Base-by-base conservation (phyloP, 2,797 vertebrate species). In the Otolemur crassicaudatus region DNA sequence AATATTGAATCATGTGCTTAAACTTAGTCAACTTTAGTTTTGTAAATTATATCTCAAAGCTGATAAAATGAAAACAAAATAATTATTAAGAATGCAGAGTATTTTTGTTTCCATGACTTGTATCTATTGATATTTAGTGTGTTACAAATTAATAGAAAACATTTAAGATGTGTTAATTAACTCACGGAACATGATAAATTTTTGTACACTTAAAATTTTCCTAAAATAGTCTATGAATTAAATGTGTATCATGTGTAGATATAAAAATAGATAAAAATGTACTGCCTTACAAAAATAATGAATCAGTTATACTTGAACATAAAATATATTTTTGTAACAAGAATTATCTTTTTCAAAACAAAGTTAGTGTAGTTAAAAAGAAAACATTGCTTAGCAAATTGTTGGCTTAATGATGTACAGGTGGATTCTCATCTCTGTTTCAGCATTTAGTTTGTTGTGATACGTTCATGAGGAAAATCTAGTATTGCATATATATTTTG, bases 51-150 rank as follows among this genome's bases (percentile, higher is more conserved):
- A 60, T 67, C 16, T 76, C 22, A 58, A 87, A 82, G 2, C 4
- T 63, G 19, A 60, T 46, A 58, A 65, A 94, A 87, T 23, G 3
- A 87, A 90, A 69, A 69, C 7, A 75, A 94, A 94, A 89, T 70
- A 65, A 94, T 17, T 46, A 81, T 25, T 70, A 8, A 81, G 22
- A 16, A 81, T 17, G 0, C 10, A 58, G 70, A 72, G 43, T 60
- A 70, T 14, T 37, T 69, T 40, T 63, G 19, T 60, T 85, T 87
- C 56, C 14, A 12, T 92, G 31, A 23, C 5, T 65, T 72, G 8
- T 60, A 76, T n/a, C 2, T 76, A 43, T 8, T 56, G 2, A 40
- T 86, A 89, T 6, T 22, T n/a, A 46, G 5, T 34, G 5, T 53
- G 37, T 25, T 94, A 37, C 70, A 63, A 90, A 46, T 61, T 58